These are phyloP conservation scores for Leptoclinus maculatus DNA, from an alignment of 2,797 vertebrate genomes.

Conservation along the genomic window DNA sequence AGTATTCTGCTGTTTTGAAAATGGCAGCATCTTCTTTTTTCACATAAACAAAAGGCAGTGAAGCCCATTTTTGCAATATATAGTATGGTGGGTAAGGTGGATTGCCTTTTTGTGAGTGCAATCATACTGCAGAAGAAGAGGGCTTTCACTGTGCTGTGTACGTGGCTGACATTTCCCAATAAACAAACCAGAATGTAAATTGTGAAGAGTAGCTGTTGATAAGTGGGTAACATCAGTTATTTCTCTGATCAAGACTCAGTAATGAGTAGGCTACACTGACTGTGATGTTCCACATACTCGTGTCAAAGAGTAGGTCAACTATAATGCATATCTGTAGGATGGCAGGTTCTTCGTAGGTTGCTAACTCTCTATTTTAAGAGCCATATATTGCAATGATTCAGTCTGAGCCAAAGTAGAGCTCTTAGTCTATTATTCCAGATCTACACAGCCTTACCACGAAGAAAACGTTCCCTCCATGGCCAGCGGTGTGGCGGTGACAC, in stretches of 20 bases:
- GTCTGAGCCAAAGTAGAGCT: neutral
- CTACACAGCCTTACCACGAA: neutral
- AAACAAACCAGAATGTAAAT: constrained; percentile 32
- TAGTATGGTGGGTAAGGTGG: neutral
- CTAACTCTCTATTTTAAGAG: neutral
- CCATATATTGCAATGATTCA: neutral
- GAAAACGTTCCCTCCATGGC: neutral
- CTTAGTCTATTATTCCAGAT: neutral
- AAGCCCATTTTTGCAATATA: neutral
- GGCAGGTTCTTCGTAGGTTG: neutral
- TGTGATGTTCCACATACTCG: neutral
- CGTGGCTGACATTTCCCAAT: constrained; percentile 11
- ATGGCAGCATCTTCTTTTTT: constrained; percentile 6
- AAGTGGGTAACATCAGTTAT: neutral
- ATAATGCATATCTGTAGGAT: neutral
- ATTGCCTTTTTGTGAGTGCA: constrained; percentile 6
- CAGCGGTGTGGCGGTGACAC: neutral
- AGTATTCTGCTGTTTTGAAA: neutral
- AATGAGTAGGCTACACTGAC: neutral
- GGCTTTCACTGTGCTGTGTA: neutral
- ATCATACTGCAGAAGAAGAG: constrained; percentile 1
- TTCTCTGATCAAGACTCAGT: neutral
- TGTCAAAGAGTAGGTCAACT: neutral
- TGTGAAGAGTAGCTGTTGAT: neutral
- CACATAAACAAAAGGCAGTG: neutral